Evolutionary conservation across 1,140 invertebrate genomes (phyloP).

Genomic region (Diplogasteroides magnus): DNA sequence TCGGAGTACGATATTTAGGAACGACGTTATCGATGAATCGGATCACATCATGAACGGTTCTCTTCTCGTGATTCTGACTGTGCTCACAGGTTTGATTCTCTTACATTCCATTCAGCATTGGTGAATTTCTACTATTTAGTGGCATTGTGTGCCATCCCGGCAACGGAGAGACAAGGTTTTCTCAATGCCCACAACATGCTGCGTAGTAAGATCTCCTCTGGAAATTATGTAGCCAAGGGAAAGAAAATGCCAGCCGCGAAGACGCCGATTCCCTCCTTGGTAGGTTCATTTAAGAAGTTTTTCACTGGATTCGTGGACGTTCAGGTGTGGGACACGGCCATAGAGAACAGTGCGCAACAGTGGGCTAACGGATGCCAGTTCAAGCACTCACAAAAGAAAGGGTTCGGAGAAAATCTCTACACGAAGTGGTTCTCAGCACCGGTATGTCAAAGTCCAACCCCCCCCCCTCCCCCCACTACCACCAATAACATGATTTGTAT

Average conservation of each 20-base stretch:
- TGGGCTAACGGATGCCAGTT: slow-evolving; percentile 16
- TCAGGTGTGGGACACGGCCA: slow-evolving; percentile 1
- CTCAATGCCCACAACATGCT: slow-evolving; percentile 19
- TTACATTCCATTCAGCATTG: no score
- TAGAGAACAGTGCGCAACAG: slow-evolving; percentile 11
- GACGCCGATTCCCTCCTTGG: slow-evolving; percentile 13
- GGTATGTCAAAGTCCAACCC: no score
- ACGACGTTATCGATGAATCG: no score
- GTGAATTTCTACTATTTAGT: no score
- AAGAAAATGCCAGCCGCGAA: slow-evolving; percentile 8
- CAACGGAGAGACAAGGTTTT: no score
- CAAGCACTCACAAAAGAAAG: background rate
- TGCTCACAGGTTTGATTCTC: no score
- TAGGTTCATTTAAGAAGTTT: background rate
- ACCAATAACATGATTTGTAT: background rate
- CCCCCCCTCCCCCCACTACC: background rate
- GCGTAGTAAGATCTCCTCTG: slow-evolving; percentile 12
- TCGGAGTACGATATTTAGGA: no score
- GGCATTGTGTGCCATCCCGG: no score
- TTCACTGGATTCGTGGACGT: background rate
- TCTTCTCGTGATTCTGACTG: no score
- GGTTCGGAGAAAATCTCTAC: slow-evolving; percentile 20
- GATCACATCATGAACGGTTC: no score
- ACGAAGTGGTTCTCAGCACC: slow-evolving; percentile 9
- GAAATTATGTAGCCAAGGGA: slow-evolving; percentile 14